Evolutionary conservation across 2,888 invertebrate genomes (phyloP), one percentile per base, ranked within the genome.

Genomic region (Mycalesis mineus): DNA sequence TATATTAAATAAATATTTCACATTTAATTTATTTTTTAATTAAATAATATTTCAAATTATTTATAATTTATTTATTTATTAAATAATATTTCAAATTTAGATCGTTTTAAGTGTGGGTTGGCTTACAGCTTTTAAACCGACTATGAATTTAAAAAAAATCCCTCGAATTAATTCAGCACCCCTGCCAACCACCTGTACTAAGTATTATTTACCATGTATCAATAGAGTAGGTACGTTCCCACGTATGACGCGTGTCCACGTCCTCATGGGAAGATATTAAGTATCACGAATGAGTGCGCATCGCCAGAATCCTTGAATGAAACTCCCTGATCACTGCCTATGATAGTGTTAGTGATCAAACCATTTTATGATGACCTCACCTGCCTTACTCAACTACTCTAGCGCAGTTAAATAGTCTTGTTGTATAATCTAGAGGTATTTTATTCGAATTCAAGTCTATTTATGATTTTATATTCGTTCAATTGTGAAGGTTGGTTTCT

Each of bases 231-330:
- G n/a, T 52, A 65, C 63, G 5, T 78, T 79, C 79, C 75, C 82
- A 83, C 67, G 68, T 65, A 62, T 64, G 67, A 76, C 76, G 81
- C 84, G 85, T 84, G 87, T 78, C 66, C 67, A 63, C 7, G 4
- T 33, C 3, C 11, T 82, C 88, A 87, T 89, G 88, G 87, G 88
- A 89, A 88, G 82, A 80, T 80, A 87, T 84, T 82, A 85, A 74
- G 75, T 78, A 81, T 80, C 82, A 73, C 80, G 78, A 76, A 78
- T 77, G 83, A 81, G 68, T 79, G 81, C 78, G 77, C 82, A 80
- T 73, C 74, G 63, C 65, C 65, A 22, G 67, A 68, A 68, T 68
- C 67, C 65, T 67, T 81, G 77, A 84, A 85, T 82, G 80, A 78
- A 78, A 71, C 76, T 68, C 67, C 62, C 75, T 74, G 87, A 88